Base-by-base conservation (phyloP, 2,797 vertebrate species). In the Myotis daubentonii region DNA sequence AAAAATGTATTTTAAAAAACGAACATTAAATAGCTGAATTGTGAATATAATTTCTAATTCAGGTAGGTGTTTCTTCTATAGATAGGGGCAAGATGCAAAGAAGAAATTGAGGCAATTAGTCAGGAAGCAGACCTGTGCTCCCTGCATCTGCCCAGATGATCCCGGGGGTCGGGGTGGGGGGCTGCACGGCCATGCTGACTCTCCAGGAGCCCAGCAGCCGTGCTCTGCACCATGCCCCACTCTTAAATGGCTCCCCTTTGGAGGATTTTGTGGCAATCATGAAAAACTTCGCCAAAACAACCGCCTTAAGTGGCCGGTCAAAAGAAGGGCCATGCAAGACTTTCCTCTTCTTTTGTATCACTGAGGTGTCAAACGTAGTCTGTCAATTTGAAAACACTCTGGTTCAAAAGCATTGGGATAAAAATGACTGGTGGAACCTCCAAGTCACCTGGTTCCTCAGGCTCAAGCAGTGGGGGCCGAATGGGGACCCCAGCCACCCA, bases 171-270 rank as follows among this genome's bases (percentile, higher is more conserved):
- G 9, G 41, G 22, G 55, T 4, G 22, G 22, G 6, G 41, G 38
- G 36, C 28, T 8, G 4, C 30, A 3, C 36, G n/a, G 47, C 33
- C 5, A 3, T 7, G 30, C 5, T 2, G 6, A 68, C 3, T 19
- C 62, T 66, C 30, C n/a, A n/a, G 33, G 51, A 65, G 33, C 44
- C 44, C 10, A 11, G 49, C 4, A 33, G 38, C 72, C 8, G 3
- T 25, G 78, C 33, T 36, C 51, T 22, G 47, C 22, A 13, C 30
- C 70, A 30, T 0, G 0, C 38, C 30, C 49, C 2, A 22, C 22
- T 6, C 20, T 57, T 65, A 60, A 49, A 60, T 7, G 70, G 33
- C 70, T 75, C 79, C 60, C 33, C 25, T 53, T 3, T 9, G 36
- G 22, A 76, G 22, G 38, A 20, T 70, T 41, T 65, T 51, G 28